A percentile compares a stretch with the other conserved stretches of the same genome.
These are phyloP conservation scores for Chaetorhynchus papuensis DNA, from an alignment of 2,113 vertebrate genomes.

Conservation along the genomic window DNA sequence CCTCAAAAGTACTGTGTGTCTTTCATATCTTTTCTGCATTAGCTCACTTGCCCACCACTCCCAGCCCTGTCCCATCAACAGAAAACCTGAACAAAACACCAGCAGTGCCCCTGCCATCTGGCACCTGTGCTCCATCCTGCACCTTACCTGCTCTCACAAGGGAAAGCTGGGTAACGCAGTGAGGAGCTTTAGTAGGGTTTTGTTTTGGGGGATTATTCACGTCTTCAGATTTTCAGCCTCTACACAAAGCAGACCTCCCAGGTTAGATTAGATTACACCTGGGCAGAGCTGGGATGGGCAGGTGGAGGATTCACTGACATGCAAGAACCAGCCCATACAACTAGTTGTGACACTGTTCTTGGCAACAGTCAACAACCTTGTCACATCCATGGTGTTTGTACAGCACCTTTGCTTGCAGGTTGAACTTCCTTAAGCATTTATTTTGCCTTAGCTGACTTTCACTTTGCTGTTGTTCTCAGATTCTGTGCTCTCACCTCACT, in stretches of 20 bases:
- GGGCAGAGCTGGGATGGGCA: neutral
- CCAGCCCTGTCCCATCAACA: neutral
- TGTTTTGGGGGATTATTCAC: neutral
- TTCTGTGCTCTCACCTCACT: neutral
- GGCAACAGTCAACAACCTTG: neutral
- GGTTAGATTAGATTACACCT: fast-evolving
- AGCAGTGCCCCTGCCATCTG: neutral
- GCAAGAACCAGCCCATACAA: neutral
- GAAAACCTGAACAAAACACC: neutral
- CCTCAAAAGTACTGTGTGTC: neutral
- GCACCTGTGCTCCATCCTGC: neutral
- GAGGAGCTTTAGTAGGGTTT: neutral
- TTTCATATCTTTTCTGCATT: neutral
- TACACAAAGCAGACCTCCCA: neutral
- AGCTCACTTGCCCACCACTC: neutral
- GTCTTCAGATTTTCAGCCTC: neutral
- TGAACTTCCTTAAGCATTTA: neutral
- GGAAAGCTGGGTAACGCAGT: neutral
- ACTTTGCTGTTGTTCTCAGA: neutral
- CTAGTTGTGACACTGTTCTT: neutral
- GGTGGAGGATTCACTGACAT: neutral
- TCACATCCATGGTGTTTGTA: neutral
- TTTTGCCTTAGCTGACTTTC: neutral
- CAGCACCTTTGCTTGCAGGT: neutral
- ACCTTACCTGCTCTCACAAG: neutral